phyloP scores from a whole-genome alignment of 2,888 invertebrate genomes.

The Drepana falcataria region DNA sequence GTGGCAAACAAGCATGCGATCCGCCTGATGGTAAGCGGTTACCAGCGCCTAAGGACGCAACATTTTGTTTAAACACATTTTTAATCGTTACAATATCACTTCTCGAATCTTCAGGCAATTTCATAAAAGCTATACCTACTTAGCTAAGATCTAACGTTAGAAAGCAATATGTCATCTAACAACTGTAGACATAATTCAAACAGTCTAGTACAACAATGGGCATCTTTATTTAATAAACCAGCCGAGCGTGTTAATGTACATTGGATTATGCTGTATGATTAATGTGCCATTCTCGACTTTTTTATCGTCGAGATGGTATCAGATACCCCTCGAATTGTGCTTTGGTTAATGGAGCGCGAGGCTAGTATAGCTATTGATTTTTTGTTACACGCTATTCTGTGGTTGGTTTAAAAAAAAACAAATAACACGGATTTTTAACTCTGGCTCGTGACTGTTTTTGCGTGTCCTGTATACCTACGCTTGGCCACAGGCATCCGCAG shows the following conservation, averaged over 20 bases:
- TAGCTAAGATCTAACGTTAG: not conserved
- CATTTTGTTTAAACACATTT: no score
- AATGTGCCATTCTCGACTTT: constrained; percentile 36
- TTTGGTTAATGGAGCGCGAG: constrained; percentile 38
- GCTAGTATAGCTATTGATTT: constrained; percentile 39
- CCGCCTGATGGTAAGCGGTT: no score
- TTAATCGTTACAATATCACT: no score
- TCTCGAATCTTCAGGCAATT: no score
- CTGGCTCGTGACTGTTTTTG: constrained; percentile 6
- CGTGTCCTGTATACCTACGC: not conserved
- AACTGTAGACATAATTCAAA: constrained; percentile 10
- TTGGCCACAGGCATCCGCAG: not conserved
- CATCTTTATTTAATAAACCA: constrained; percentile 19
- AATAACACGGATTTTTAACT: constrained; percentile 13
- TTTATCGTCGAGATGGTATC: constrained; percentile 40
- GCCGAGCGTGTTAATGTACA: constrained; percentile 26
- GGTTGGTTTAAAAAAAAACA: constrained; percentile 12
- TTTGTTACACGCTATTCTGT: constrained; percentile 32
- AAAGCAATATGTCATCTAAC: constrained; percentile 1
- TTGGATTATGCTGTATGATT: constrained; percentile 31
- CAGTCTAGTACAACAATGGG: constrained; percentile 11
- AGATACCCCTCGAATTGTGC: constrained; percentile 23
- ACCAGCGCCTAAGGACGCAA: no score
- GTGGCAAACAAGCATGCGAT: no score
- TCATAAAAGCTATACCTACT: no score